Evolutionary conservation across 2,888 invertebrate species (phyloP).

Genomic region (Anagyrus pseudococci): DNA sequence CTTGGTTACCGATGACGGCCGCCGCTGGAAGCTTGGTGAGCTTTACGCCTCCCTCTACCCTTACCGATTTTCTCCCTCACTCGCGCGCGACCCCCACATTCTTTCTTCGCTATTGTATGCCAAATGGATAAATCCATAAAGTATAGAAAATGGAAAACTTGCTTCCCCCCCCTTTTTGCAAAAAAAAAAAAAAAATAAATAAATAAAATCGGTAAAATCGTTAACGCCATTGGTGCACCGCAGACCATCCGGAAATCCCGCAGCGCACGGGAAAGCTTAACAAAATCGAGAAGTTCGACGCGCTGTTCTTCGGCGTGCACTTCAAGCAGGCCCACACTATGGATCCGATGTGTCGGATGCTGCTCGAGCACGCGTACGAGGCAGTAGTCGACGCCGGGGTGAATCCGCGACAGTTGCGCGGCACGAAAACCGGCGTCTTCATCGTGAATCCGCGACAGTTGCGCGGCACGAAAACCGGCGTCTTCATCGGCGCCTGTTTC

Average conservation of each 20-base stretch:
- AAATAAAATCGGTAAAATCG: no score
- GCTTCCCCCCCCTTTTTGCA: no score
- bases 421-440: conserved; percentile 76
- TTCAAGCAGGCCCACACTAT: conserved; percentile 66
- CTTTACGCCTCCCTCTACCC: neutral
- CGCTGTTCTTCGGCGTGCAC: conserved; percentile 65
- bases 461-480: conserved; percentile 74
- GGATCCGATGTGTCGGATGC: conserved; percentile 68
- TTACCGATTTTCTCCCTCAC: no score
- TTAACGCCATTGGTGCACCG: no score
- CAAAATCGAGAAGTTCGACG: conserved; percentile 73
- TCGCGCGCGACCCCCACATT: no score
- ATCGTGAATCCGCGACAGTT: no score
- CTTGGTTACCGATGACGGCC: conserved; percentile 64
- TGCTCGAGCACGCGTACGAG: conserved; percentile 70
- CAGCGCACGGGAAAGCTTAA: conserved; percentile 77
- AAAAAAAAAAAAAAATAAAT: neutral
- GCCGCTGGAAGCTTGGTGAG: conserved; percentile 59
- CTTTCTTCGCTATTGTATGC: no score
- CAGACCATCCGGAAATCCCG: conserved; percentile 74
- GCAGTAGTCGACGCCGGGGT: conserved; percentile 64
- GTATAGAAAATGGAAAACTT: no score
- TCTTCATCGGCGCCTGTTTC: conserved; percentile 75
- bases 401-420: conserved; percentile 75
- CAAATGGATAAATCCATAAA: no score